Evolutionary conservation across 2,113 vertebrate species (phyloP), one percentile per base, ranked within the genome.

Genomic region (Chrysochloris asiatica): DNA sequence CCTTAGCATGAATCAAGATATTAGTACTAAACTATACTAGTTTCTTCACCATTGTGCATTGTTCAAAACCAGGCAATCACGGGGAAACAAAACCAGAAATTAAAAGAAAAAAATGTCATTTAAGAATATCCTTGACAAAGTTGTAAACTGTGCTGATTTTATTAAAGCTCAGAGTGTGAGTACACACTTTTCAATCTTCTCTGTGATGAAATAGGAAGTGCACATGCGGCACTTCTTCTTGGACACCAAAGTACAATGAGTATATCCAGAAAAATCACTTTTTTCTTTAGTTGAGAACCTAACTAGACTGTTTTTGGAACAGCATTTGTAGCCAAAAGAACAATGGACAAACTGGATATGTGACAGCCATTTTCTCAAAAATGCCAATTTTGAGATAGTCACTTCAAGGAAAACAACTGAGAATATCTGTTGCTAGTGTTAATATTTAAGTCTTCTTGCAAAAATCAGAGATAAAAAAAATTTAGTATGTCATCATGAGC

Each of bases 401-500:
- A 72, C n/a, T n/a, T n/a, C n/a, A n/a, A n/a, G n/a, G n/a, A n/a
- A n/a, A n/a, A n/a, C n/a, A n/a, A n/a, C 7, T 63, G 22, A 59
- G 11, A 71, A n/a, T 72, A 56, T 76, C 82, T 56, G 13, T 6
- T 56, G 26, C 36, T 63, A 75, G 28, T 43, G 71, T 80, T 80
- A 56, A 94, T 67, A 83, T 83, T 67, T 71, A 38, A 82, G 16
- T 28, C 90, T 93, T 69, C 33, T 38, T n/a, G 30, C 48, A 92
- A 86, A 86, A 79, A 41, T 65, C 50, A 92, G 63, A 83, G 78
- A 41, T 89, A 56, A 56, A 56, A 56, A 78, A 88, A 88, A 67
- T n/a, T n/a, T n/a, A n/a, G n/a, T n/a, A n/a, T n/a, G n/a, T n/a
- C n/a, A n/a, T 72, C 19, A 83, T 19, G 21, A 78, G 22, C 26